Conservation (phyloP, 2,113 vertebrate genomes). For the Etia nguti region DNA sequence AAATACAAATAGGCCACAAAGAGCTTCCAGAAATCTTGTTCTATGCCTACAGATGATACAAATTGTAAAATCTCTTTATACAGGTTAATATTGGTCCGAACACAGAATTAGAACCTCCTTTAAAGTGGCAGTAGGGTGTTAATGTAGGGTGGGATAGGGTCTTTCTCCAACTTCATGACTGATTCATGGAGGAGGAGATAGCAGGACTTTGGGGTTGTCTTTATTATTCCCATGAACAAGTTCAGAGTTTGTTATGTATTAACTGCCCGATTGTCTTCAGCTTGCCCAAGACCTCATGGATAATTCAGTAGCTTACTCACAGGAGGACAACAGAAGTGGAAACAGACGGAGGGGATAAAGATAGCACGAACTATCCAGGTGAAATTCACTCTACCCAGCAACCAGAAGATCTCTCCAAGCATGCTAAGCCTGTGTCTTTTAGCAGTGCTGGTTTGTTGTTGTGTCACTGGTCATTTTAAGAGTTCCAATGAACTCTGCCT, state of each 20-base stretch:
- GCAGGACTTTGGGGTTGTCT: background rate
- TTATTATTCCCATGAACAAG: background rate
- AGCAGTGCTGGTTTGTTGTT: background rate
- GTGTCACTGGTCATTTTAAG: background rate
- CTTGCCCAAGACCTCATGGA: constrained; percentile 27
- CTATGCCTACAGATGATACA: background rate
- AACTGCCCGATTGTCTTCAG: background rate
- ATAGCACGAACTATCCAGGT: constrained; percentile 10
- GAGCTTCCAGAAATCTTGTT: background rate
- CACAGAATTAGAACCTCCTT: too few relatives aligned
- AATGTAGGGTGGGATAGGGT: too few relatives aligned
- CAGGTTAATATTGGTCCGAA: background rate
- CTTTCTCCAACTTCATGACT: background rate
- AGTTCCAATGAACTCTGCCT: background rate
- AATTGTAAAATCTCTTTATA: background rate
- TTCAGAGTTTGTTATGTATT: constrained; percentile 1
- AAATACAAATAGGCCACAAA: background rate
- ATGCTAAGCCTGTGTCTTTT: background rate
- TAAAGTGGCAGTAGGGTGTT: background rate
- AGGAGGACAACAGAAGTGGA: background rate
- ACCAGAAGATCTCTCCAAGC: constrained; percentile 14
- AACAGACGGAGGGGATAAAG: constrained; percentile 34
- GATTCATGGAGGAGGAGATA: background rate
- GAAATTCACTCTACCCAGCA: constrained; percentile 45
- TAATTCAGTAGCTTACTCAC: constrained; percentile 46